phyloP scores from a whole-genome alignment of 2,113 vertebrate species.

The Agapornis roseicollis region DNA sequence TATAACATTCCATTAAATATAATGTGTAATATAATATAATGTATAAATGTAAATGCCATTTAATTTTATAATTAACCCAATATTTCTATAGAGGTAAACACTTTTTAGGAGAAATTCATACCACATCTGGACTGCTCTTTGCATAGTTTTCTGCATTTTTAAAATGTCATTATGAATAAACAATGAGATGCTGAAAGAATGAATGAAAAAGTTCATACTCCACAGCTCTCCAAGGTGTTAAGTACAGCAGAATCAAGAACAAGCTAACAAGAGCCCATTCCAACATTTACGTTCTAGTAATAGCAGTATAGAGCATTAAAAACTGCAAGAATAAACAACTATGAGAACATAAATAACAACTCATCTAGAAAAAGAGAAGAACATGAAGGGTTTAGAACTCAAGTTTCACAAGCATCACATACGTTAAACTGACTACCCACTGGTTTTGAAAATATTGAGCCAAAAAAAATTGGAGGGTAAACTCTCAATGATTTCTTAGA shows the following conservation, averaged over 20 bases:
- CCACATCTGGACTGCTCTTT: background rate
- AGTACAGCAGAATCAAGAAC: background rate
- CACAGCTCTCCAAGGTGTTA: background rate
- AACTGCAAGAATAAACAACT: background rate
- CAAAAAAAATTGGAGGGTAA: background rate
- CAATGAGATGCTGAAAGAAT: background rate
- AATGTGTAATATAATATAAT: background rate
- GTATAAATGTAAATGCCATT: background rate
- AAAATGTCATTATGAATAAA: background rate
- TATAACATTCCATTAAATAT: background rate
- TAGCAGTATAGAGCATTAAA: background rate
- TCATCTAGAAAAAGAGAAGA: background rate
- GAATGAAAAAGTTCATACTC: background rate
- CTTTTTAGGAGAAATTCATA: background rate
- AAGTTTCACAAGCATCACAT: background rate
- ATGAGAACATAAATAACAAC: background rate
- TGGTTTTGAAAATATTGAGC: background rate
- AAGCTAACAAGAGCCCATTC: background rate
- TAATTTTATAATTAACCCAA: background rate
- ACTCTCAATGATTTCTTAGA: background rate
- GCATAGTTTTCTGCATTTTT: background rate
- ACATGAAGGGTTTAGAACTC: background rate
- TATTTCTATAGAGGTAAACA: background rate
- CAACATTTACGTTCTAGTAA: background rate
- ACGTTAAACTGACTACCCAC: background rate